These are phyloP conservation scores for Ephestia elutella DNA, from an alignment of 1,140 invertebrate genomes.

Conservation along the genomic window DNA sequence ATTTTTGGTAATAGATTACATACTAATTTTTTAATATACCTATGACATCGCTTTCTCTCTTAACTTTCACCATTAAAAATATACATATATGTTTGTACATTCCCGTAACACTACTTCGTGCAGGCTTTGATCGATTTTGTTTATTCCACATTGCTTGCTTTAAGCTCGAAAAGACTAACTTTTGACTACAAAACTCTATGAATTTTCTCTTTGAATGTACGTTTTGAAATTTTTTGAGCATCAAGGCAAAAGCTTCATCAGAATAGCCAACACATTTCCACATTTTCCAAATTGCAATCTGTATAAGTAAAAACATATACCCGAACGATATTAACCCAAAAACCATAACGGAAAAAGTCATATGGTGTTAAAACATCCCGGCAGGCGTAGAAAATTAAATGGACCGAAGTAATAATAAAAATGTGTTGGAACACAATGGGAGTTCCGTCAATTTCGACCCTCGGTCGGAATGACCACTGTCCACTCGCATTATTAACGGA, in stretches of 20 bases:
- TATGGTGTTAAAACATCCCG: constrained; percentile 28
- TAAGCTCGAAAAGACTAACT: constrained; percentile 9
- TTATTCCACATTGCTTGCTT: constrained; percentile 11
- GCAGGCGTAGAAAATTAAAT: constrained; percentile 52
- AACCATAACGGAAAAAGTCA: constrained; percentile 11
- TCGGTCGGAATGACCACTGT: constrained; percentile 24
- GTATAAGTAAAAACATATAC: too few relatives aligned
- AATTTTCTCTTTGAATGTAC: neutral
- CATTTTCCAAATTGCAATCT: too few relatives aligned
- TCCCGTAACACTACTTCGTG: constrained; percentile 13
- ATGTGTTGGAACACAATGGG: constrained; percentile 51
- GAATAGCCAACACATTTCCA: too few relatives aligned
- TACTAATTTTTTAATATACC: too few relatives aligned
- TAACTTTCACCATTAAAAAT: neutral
- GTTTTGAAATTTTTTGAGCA: too few relatives aligned
- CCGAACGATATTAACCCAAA: too few relatives aligned
- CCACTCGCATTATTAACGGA: constrained; percentile 34
- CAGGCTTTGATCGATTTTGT: constrained; percentile 14
- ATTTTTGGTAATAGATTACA: too few relatives aligned
- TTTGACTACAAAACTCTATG: neutral
- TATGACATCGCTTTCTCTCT: neutral
- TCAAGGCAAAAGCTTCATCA: too few relatives aligned
- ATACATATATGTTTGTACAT: constrained; percentile 2
- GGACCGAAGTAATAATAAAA: constrained; percentile 53
- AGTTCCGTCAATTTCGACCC: constrained; percentile 34